Evolutionary conservation across 1,140 invertebrate species (phyloP).

Genomic region (Geopemphigus sp.): DNA sequence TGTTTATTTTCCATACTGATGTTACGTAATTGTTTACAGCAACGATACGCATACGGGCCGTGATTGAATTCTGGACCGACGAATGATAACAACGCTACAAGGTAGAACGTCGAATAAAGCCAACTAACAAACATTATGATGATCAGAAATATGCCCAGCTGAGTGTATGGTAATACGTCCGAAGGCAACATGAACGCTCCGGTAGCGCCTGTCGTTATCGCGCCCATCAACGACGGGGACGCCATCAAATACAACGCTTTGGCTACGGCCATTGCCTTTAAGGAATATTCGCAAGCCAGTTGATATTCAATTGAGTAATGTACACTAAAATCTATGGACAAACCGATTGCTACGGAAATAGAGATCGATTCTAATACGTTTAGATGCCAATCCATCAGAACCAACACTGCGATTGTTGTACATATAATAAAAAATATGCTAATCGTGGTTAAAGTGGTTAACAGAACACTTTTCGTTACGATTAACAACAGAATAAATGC

Average conservation of each 20-base stretch:
- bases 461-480: slow-evolving; percentile 81
- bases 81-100: slow-evolving; percentile 76
- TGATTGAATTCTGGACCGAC: slow-evolving; percentile 63
- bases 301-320: slow-evolving; percentile 88
- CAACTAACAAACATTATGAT: slow-evolving; percentile 89
- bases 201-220: slow-evolving; percentile 84
- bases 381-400: slow-evolving; percentile 87
- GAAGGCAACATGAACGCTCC: slow-evolving; percentile 86
- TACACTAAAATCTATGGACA: slow-evolving; percentile 95
- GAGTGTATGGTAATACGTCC: slow-evolving; percentile 85
- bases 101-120: slow-evolving; percentile 91
- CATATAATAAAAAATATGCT: slow-evolving; percentile 83
- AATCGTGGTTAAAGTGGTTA: slow-evolving; percentile 80
- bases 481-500: slow-evolving; percentile 76
- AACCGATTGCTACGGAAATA: slow-evolving; percentile 90
- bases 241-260: slow-evolving; percentile 75
- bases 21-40: slow-evolving; percentile 41
- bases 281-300: slow-evolving; percentile 50
- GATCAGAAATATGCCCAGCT: slow-evolving; percentile 84
- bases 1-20: background rate
- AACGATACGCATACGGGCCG: slow-evolving; percentile 57
- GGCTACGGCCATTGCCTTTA: slow-evolving; percentile 58
- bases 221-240: slow-evolving; percentile 87
- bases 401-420: slow-evolving; percentile 78
- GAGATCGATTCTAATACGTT: slow-evolving; percentile 94